Evolutionary conservation across 2,888 invertebrate genomes (phyloP).

Genomic region (Trichopoda pennipes): DNA sequence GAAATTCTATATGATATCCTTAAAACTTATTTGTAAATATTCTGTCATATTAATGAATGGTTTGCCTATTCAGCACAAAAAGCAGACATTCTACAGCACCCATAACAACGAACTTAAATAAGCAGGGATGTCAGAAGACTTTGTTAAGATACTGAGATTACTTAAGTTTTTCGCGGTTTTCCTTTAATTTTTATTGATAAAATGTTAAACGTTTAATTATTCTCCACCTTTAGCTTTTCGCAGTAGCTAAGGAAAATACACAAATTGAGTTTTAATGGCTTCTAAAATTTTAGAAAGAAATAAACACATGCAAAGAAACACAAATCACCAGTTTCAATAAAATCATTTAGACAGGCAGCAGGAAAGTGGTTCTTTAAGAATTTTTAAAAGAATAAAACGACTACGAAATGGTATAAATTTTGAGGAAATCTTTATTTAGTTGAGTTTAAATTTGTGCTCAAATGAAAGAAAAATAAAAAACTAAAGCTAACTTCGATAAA

Average conservation of each 20-base stretch:
- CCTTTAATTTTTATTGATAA: slow-evolving; percentile 48
- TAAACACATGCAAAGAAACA: neutral
- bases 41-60: slow-evolving; percentile 3
- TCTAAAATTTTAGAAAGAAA: slow-evolving; percentile 37
- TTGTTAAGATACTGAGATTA: slow-evolving; percentile 51
- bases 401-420: no score
- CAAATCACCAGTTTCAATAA: no score
- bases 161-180: slow-evolving; percentile 57
- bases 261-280: slow-evolving; percentile 65
- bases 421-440: no score
- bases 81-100: no score
- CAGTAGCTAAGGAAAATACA: slow-evolving; percentile 31
- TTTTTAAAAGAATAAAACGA: no score
- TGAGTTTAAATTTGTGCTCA: no score
- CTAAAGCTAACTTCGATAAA: no score
- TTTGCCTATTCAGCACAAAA: neutral
- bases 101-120: neutral
- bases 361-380: no score
- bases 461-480: no score
- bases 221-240: neutral
- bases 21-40: slow-evolving; percentile 5
- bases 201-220: slow-evolving; percentile 30
- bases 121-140: slow-evolving; percentile 13
- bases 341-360: no score
- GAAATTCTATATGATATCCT: slow-evolving; percentile 34